phyloP scores from a whole-genome alignment of 1,140 invertebrate species.

The Lasioglossum baleicum region DNA sequence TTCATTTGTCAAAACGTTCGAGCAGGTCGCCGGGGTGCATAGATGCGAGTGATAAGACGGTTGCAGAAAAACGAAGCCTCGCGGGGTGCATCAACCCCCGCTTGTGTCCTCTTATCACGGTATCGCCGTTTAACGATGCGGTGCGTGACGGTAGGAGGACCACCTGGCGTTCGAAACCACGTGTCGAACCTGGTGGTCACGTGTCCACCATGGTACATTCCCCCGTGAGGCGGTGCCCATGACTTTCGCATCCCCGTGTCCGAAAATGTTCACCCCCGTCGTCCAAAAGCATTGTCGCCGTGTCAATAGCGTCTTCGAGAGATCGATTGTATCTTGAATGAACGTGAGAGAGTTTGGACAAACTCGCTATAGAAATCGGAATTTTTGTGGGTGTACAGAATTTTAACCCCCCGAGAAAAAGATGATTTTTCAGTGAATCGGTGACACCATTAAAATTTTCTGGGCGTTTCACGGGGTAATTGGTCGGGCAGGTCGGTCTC shows the following conservation, averaged over 20 bases:
- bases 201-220: slow-evolving; percentile 62
- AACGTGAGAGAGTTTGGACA: background rate
- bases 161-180: slow-evolving; percentile 66
- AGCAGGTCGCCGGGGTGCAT: slow-evolving; percentile 35
- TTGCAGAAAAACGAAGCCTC: slow-evolving; percentile 58
- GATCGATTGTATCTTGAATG: background rate
- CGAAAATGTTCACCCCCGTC: slow-evolving; percentile 13
- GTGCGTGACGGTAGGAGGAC: slow-evolving; percentile 60
- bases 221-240: slow-evolving; percentile 43
- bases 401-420: too few species aligned
- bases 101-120: slow-evolving; percentile 57
- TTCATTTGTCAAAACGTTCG: slow-evolving; percentile 28
- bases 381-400: too few species aligned
- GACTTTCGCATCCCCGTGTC: slow-evolving; percentile 48
- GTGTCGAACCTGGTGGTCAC: slow-evolving; percentile 66
- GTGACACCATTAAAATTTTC: background rate
- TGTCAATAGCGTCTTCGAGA: background rate
- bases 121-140: slow-evolving; percentile 66
- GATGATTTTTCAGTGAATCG: too few species aligned
- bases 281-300: too few species aligned
- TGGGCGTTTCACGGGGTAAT: slow-evolving; percentile 6
- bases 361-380: too few species aligned
- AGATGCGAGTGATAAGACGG: slow-evolving; percentile 48
- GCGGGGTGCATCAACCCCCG: slow-evolving; percentile 48
- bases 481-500: background rate